Evolutionary conservation across 2,113 vertebrate species (phyloP).

Genomic region (Talpa occidentalis): DNA sequence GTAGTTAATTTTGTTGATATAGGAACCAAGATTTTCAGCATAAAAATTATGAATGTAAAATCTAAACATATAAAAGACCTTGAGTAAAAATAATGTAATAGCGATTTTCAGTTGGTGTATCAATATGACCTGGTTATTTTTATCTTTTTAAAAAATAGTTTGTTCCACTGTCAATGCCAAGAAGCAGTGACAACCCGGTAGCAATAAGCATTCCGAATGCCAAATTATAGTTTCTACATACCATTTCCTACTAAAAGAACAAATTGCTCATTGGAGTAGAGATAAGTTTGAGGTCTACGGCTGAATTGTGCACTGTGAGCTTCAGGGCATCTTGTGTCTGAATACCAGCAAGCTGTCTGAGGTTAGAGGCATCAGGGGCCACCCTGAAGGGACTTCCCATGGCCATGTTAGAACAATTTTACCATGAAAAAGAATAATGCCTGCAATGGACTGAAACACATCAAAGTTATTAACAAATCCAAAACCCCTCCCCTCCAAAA

Average conservation of each 20-base stretch:
- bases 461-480: constrained; percentile 4
- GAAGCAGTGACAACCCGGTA: not conserved
- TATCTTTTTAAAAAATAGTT: constrained; percentile 25
- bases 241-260: constrained; percentile 3
- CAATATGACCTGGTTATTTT: not conserved
- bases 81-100: not conserved
- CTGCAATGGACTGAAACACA: not conserved
- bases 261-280: constrained; percentile 25
- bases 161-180: not conserved
- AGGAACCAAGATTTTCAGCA: constrained; percentile 37
- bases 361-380: constrained; percentile 5
- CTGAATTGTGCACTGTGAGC: not conserved
- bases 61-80: not conserved
- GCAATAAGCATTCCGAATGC: not conserved
- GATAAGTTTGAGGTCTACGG: not conserved
- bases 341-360: not conserved
- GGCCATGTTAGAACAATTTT: not conserved
- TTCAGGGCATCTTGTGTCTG: not conserved
- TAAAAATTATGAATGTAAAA: constrained; percentile 20
- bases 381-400: not conserved
- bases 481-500: not conserved
- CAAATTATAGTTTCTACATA: constrained; percentile 51
- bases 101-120: not conserved
- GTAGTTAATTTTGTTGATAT: constrained; percentile 48
- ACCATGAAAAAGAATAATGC: constrained; percentile 18